Evolutionary conservation across 2,113 vertebrate genomes (phyloP).

Genomic region (Rhynchopsitta pachyrhyncha): DNA sequence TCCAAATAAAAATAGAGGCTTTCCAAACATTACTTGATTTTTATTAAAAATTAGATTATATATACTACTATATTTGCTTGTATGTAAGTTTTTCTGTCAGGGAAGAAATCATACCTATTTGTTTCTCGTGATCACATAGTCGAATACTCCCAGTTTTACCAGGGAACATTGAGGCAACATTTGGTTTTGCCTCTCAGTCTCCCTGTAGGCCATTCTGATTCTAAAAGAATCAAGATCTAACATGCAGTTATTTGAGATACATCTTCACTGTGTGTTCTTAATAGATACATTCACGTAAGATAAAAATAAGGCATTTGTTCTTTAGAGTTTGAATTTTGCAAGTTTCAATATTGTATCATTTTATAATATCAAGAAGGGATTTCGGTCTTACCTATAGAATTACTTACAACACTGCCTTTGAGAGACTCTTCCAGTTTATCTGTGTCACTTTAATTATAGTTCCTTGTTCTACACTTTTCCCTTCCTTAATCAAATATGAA

Average conservation of each 20-base stretch:
- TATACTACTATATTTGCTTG: background rate
- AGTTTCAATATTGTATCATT: background rate
- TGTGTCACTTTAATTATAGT: background rate
- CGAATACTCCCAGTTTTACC: background rate
- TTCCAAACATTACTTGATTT: background rate
- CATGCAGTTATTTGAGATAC: background rate
- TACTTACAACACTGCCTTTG: background rate
- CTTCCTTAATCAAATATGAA: background rate
- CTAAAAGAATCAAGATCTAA: background rate
- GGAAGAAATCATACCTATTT: background rate
- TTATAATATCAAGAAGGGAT: background rate
- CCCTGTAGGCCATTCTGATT: background rate
- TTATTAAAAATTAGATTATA: background rate
- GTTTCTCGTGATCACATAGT: background rate
- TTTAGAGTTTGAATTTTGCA: background rate
- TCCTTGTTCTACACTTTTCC: background rate
- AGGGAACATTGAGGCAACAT: background rate
- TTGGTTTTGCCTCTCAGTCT: background rate
- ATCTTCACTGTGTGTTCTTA: background rate
- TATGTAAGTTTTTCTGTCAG: background rate
- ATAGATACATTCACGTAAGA: background rate
- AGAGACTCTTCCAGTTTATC: background rate
- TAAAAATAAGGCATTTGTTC: background rate
- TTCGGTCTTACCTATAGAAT: background rate
- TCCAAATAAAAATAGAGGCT: background rate